Evolutionary conservation across 2,888 invertebrate species (phyloP), one percentile per base, ranked within the genome.

Genomic region (Himalopsyche tibetana): DNA sequence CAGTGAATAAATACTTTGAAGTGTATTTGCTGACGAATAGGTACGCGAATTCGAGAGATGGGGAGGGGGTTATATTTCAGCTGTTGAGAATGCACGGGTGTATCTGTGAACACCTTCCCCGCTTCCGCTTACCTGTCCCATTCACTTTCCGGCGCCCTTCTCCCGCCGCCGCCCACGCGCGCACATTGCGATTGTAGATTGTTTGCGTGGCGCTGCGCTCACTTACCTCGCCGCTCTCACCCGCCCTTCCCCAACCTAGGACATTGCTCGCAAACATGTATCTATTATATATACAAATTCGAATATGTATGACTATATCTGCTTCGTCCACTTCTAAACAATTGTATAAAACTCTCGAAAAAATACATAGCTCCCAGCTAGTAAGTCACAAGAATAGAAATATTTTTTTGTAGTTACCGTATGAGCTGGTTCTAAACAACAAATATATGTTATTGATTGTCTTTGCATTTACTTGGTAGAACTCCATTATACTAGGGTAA

Each of bases 81-180:
- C 63, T 63, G 63, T 63, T 63, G 8, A 63, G 19, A 63, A 19
- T 63, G 63, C 63, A n/a, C 63, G 63, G 28, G 28, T 19, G 63
- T 63, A 63, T 63, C 63, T 28, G 63, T 28, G 63, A 19, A 15
- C 19, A 11, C 63, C 63, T 28, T 63, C 63, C 63, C 63, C 63
- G 0, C 63, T n/a, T 28, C 63, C 63, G 63, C 63, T 19, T 28
- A 63, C 63, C 63, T 63, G 63, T 63, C 63, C 63, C 63, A 63
- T 63, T 63, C 63, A 63, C 63, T 63, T 63, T 63, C 63, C 63
- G 63, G 63, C 63, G 63, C 63, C 63, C 63, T 63, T 63, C 63
- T 28, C 63, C 63, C 63, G 63, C 19, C 63, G 4, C 19, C 63
- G 63, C 28, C 63, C 19, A 63, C 19, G 63, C 63, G 63, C 19